Base-by-base conservation (phyloP, 2,888 invertebrate species). In the Cantharis nigra region DNA sequence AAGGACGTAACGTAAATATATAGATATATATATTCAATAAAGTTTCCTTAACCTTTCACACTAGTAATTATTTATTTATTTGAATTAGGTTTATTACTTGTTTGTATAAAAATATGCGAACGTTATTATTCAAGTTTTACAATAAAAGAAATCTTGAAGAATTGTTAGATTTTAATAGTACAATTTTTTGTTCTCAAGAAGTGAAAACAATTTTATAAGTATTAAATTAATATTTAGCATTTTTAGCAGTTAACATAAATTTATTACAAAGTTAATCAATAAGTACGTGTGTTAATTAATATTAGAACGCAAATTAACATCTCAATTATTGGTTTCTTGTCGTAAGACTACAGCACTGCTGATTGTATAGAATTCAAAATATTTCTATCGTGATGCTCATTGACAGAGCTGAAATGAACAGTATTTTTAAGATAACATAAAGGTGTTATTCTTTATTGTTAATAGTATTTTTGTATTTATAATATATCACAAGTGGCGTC, bases 1-100 rank as follows among this genome's bases (percentile, higher is more conserved):
- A 80, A 77, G 72, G 75, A 74, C 72, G 20, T 67, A 23, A 67
- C 49, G 2, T 26, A 26, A 26, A 49, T 49, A 23, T 67, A 11
- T 9, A 23, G 7, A 3, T 11, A 9, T 23, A 23, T 65, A 26
- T 26, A 20, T 67, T 67, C 13, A 67, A 67, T 20, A 26, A 13
- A 20, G 13, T 20, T 67, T 23, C 65, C 65, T 13, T 67, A 20
- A 67, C 65, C 65, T 67, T 11, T 16, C 65, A 14, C 26, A 16
- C 13, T 20, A 18, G 18, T 26, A 67, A 23, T 67, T n/a, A 67
- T 67, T 67, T 67, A 67, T 67, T 67, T 67, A 67, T 67, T 67
- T 67, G n/a, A 49, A 49, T 49, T 49, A 49, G n/a, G n/a, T 49
- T 49, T 49, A 49, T 49, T 49, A 9, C 49, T 49, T 49, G n/a